Percentiles rank a stretch among this genome's conserved stretches.
Evolutionary conservation across 1,140 invertebrate species (phyloP).

Genomic region (Meloidogyne floridensis): DNA sequence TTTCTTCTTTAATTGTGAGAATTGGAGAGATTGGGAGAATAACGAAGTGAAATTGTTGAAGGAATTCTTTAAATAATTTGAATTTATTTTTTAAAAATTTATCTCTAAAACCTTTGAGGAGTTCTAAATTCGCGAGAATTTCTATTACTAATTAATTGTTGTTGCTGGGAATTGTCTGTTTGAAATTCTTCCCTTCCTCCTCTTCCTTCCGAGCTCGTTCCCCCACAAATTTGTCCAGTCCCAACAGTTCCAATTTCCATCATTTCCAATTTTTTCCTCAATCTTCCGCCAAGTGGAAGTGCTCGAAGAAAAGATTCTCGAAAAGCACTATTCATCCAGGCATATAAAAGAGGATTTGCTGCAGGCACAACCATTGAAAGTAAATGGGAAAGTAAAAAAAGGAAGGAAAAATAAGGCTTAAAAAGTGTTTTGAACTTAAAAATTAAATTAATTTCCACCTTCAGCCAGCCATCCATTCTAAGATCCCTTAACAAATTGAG

Average conservation of each 20-base stretch:
- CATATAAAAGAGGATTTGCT: conserved; percentile 65
- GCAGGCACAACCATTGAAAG: conserved; percentile 30
- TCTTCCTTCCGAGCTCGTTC: not conserved
- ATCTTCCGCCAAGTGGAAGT: conserved; percentile 37
- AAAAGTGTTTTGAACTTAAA: not conserved
- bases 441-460: conserved; percentile 57
- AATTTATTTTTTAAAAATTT: not conserved
- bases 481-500: conserved; percentile 83
- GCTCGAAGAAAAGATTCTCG: conserved; percentile 53
- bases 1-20: not conserved
- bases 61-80: not conserved
- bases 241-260: conserved; percentile 1
- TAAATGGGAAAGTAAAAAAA: conserved; percentile 85
- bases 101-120: not conserved
- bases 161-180: not conserved
- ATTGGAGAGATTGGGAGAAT: not conserved
- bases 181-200: not conserved
- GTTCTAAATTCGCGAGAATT: not conserved
- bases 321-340: conserved; percentile 81
- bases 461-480: conserved; percentile 69
- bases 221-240: not conserved
- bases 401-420: conserved; percentile 79
- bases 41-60: not conserved
- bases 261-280: conserved; percentile 1
- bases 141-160: not conserved